Evolutionary conservation across 2,797 vertebrate genomes (phyloP), one percentile per base, ranked within the genome.

Genomic region (Dicrostonyx torquatus): DNA sequence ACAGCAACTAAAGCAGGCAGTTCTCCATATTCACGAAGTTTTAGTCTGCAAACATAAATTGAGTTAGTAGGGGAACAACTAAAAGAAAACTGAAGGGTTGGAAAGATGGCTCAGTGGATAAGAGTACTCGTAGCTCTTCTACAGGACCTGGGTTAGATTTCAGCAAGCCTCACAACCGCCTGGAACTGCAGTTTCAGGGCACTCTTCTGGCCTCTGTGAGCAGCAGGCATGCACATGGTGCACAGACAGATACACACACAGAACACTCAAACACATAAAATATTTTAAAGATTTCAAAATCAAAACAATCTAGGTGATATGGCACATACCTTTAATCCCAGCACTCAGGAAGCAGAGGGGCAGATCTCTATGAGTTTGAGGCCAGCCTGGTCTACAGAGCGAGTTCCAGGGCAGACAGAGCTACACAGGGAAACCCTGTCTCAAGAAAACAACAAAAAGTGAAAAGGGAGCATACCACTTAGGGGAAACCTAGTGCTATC

Each of bases 21-120:
- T 53, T 82, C 29, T 77, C 60, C 3, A 2, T 22, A 75, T 15
- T 88, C 45, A 43, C 31, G 9, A 53, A 11, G 64, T 80, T 92
- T 95, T 53, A 90, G 50, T 64, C 26, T 50, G 34, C 45, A 76
- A 92, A 84, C 31, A 94, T 78, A 87, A 62, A n/a, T 1, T 75
- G 17, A 85, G 53, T 82, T 83, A 82, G 55, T n/a, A 91, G 75
- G 43, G 22, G 10, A 50, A 90, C 82, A 88, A 31, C 34, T 64
- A 80, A 72, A 58, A 79, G 86, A 31, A 88, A 75, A 55, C 4
- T 60, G 34, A 58, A 64, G 53, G 43, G 66, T 6, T 84, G 15
- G 58, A 64, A 45, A 64, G 40, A 64, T 64, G 40, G 9, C 26
- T 45, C 80, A 12, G 29, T 64, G 26, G 26, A 45, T 45, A 43